These are phyloP conservation scores for Papilio gigon DNA, from an alignment of 2,888 invertebrate genomes.

Conservation along the genomic window DNA sequence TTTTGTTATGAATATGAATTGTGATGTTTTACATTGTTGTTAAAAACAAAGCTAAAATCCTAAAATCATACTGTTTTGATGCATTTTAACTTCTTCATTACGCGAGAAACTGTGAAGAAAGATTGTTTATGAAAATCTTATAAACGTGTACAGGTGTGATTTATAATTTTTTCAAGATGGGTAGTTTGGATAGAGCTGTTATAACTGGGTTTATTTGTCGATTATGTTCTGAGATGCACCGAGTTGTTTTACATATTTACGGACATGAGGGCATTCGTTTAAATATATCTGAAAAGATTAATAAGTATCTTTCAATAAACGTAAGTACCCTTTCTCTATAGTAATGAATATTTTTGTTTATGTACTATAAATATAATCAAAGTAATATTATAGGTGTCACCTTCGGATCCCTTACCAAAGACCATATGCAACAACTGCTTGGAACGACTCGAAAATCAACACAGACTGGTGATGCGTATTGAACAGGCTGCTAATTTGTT, in stretches of 20 bases:
- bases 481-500: constrained; percentile 73
- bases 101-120: background rate
- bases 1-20: constrained; percentile 1
- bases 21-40: constrained; percentile 10
- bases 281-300: constrained; percentile 90
- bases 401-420: constrained; percentile 86
- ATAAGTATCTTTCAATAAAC: constrained; percentile 90
- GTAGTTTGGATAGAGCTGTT: constrained; percentile 90
- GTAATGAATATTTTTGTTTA: background rate
- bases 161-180: constrained; percentile 80
- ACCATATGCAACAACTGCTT: constrained; percentile 85
- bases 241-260: constrained; percentile 91
- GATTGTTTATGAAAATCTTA: background rate
- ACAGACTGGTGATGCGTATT: constrained; percentile 75
- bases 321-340: constrained; percentile 76
- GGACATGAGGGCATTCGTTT: constrained; percentile 89
- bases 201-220: constrained; percentile 93
- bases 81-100: background rate
- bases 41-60: constrained; percentile 35
- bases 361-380: constrained; percentile 16
- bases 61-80: constrained; percentile 21
- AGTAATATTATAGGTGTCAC: constrained; percentile 79
- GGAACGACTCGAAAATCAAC: constrained; percentile 82
- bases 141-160: background rate
- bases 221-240: constrained; percentile 92